Percentiles rank a stretch among this genome's conserved stretches.
Conservation (phyloP, 2,888 invertebrate species). For the Polyommatus icarus region DNA sequence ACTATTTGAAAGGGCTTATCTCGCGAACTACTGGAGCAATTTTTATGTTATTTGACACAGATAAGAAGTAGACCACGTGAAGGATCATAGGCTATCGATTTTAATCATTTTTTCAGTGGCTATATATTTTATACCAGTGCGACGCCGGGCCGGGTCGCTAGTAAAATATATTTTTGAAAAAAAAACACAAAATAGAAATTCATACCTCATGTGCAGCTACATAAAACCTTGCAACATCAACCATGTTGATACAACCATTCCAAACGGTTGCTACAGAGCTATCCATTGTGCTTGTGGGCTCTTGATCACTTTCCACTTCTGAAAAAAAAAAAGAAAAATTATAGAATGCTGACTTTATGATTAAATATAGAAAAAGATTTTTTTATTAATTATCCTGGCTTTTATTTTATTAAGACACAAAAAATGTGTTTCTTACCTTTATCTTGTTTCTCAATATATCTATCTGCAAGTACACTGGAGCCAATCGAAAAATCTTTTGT, state of each 20-base stretch:
- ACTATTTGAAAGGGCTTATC: too few relatives aligned
- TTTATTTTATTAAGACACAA: background rate
- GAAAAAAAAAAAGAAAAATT: conserved; percentile 32
- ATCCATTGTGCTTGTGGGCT: conserved; percentile 88
- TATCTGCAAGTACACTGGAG: conserved; percentile 52
- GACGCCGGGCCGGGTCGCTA: too few relatives aligned
- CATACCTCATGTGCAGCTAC: conserved; percentile 88
- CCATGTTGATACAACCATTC: conserved; percentile 94
- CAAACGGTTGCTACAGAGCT: conserved; percentile 81
- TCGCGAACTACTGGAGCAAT: too few relatives aligned
- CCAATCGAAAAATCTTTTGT: conserved; percentile 60
- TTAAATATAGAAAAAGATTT: background rate
- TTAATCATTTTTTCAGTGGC: too few relatives aligned
- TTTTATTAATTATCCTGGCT: background rate
- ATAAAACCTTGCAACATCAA: conserved; percentile 93
- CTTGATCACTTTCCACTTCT: conserved; percentile 86
- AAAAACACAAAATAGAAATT: background rate
- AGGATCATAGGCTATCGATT: too few relatives aligned
- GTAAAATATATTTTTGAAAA: background rate
- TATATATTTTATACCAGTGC: too few relatives aligned
- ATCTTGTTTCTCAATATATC: conserved; percentile 54
- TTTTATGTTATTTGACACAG: too few relatives aligned
- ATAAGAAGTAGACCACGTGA: too few relatives aligned
- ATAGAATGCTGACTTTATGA: too few relatives aligned
- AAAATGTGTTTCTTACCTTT: conserved; percentile 44